Base-by-base conservation (phyloP, 2,888 invertebrate species). In the Julus scanicus region DNA sequence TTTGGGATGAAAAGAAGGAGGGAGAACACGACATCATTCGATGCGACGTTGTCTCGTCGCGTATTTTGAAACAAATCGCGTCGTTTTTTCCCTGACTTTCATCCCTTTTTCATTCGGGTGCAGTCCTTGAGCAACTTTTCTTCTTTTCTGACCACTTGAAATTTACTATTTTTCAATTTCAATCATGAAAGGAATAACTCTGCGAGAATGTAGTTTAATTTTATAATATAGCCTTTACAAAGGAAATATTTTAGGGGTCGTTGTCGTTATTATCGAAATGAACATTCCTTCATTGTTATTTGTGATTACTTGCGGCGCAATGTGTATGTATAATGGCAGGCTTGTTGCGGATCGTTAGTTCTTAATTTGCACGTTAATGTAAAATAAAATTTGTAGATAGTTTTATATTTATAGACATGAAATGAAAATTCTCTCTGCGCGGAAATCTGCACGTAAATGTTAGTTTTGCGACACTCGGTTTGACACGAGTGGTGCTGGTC, bases 251-350 rank as follows among this genome's bases (percentile, higher is more conserved):
- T 63, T 63, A 63, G 63, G 63, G 63, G 63, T 63, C 63, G n/a
- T 63, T 63, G 63, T 63, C 63, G 17, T 63, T 63, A 63, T 63
- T 63, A 63, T 63, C 63, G 63, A 63, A 63, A 63, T 63, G 63
- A 63, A 63, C 63, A 63, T 63, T 63, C 63, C 63, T 63, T 63
- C 63, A 63, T 63, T 63, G 63, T 63, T 63, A 63, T 63, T 63
- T 63, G 63, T 63, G n/a, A 63, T 53, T 53, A 53, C 17, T 53
- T 53, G 17, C 53, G 53, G 53, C 53, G 53, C 53, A 53, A 4
- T 53, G 53, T 53, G 17, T 53, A 53, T 63, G 63, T 63, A n/a
- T 63, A 63, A 63, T n/a, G 63, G 63, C 63, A 63, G 63, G 63
- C 63, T 63, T 63, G 63, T 63, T 63, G 63, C 63, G 63, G 63